Conservation (phyloP, 2,797 vertebrate species). For the Myotis daubentonii region DNA sequence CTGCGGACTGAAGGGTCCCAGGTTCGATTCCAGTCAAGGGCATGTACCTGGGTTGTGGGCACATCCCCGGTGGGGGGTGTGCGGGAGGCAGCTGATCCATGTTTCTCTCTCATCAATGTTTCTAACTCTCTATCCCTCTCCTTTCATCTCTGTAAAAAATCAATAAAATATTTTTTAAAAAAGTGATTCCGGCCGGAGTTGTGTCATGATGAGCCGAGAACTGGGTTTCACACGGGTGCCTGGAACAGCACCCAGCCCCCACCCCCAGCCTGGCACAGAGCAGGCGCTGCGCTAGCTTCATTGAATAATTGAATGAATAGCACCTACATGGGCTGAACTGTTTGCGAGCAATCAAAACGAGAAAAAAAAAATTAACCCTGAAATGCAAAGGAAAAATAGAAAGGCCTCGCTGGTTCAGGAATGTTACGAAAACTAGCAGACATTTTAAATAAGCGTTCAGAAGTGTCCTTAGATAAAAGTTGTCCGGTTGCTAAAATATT, state of each 20-base stretch:
- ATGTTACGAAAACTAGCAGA: neutral
- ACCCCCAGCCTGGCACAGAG: neutral
- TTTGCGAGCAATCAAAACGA: neutral
- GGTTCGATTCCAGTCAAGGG: no score
- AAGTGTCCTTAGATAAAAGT: neutral
- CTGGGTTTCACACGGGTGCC: neutral
- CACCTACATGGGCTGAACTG: neutral
- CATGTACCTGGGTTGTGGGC: no score
- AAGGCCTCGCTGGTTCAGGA: neutral
- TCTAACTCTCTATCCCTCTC: no score
- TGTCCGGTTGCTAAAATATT: neutral
- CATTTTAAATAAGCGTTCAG: neutral
- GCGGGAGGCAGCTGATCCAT: no score
- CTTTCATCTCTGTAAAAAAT: no score
- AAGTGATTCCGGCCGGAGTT: neutral
- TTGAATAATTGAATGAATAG: neutral
- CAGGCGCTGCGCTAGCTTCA: neutral
- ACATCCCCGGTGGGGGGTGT: no score
- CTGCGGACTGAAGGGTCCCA: no score
- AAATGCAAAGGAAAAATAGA: neutral
- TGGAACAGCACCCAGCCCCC: rapidly evolving
- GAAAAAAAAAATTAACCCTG: neutral
- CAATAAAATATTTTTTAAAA: no score
- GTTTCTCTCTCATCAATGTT: no score
- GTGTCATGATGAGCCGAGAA: neutral